phyloP scores from a whole-genome alignment of 2,113 vertebrate genomes.

The Dicerorhinus sumatrensis region DNA sequence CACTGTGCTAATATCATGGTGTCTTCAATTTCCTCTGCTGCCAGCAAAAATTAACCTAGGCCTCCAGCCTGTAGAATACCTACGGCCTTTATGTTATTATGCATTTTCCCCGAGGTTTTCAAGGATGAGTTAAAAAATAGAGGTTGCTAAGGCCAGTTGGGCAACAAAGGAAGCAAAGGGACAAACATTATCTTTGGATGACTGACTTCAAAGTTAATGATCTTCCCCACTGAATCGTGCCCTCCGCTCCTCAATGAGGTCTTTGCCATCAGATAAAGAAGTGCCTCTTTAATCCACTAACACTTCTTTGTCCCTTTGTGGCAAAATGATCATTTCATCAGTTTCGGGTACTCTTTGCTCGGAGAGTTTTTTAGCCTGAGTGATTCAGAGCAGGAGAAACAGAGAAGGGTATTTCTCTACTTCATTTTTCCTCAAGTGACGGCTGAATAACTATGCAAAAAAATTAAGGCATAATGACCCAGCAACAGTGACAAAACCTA shows the following conservation, averaged over 20 bases:
- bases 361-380: constrained; percentile 90
- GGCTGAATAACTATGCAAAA: constrained; percentile 98
- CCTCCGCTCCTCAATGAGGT: constrained; percentile 90
- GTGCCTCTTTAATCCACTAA: constrained; percentile 92
- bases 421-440: constrained; percentile 95
- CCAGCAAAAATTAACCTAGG: constrained; percentile 89
- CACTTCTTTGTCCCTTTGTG: constrained; percentile 92
- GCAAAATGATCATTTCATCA: constrained; percentile 94
- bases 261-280: constrained; percentile 88
- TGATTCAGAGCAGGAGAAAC: constrained; percentile 88
- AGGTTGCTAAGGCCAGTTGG: constrained; percentile 90
- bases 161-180: constrained; percentile 89
- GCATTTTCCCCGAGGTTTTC: constrained; percentile 86
- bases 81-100: constrained; percentile 88
- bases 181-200: constrained; percentile 92
- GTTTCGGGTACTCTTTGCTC: constrained; percentile 88
- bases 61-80: constrained; percentile 86
- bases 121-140: constrained; percentile 90
- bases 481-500: constrained; percentile 96
- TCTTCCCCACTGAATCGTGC: constrained; percentile 90
- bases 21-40: constrained; percentile 90
- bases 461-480: constrained; percentile 99
- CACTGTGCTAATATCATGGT: constrained; percentile 90
- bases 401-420: constrained; percentile 89
- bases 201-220: constrained; percentile 94